Base-by-base conservation (phyloP, 1,140 invertebrate species). In the Colletes latitarsis region DNA sequence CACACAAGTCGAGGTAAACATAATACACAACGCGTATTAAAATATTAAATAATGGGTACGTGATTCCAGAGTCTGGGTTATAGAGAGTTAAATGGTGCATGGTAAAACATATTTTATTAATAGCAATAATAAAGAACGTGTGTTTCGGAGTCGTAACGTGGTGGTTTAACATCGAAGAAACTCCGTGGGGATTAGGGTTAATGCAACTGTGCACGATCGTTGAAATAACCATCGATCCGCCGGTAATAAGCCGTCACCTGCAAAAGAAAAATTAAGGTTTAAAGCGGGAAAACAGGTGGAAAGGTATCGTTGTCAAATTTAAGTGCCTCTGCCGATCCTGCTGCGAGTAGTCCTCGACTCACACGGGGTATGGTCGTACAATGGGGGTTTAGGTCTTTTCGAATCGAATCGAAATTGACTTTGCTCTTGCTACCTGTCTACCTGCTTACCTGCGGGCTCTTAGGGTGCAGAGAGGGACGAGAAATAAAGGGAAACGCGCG, bases 321-420 rank as follows among this genome's bases (percentile, higher is more conserved):
- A 60, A 68, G 64, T 41, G 19, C 15, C 53, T 15, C 4, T 1
- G n/a, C 19, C 17, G 21, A 63, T 70, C 76, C 67, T 9, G n/a
- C 60, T 60, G 53, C 17, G 49, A 63, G 43, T 70, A 53, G 70
- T 43, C 43, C 55, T 17, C 55, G 14, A 12, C 30, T 53, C 21
- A 15, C 2, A 4, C 30, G 1, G 19, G n/a, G 52, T 49, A 43
- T 43, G 10, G 3, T 4, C 9, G 10, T 21, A 77, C 74, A 77
- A 70, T 77, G 58, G 43, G 19, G 46, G 71, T 80, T 67, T 74
- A 55, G 46, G 55, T 46, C 57, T 82, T 75, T 85, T 85, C 60
- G 75, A 85, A 82, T 88, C 84, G 70, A 86, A 87, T 80, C 73
- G 78, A 88, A 88, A 86, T 88, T 78, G 73, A 86, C 76, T 84